Evolutionary conservation across 2,888 invertebrate genomes (phyloP).

Genomic region (Spatulosminthurus flaviceps): DNA sequence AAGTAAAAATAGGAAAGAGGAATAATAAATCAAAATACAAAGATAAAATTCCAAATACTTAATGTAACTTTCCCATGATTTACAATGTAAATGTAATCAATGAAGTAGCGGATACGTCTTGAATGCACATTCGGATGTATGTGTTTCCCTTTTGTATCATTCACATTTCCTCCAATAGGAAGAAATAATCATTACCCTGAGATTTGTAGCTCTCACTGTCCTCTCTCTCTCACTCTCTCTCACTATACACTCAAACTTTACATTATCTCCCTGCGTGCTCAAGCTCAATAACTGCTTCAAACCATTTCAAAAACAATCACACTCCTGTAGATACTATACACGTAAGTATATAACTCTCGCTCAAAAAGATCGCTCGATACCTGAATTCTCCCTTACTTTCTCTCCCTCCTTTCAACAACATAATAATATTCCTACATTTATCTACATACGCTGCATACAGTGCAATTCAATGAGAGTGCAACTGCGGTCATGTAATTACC

Average conservation of each 20-base stretch:
- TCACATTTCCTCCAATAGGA: slow-evolving; percentile 63
- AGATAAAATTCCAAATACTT: slow-evolving; percentile 8
- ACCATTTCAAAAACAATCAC: slow-evolving; percentile 33
- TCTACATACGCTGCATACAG: no score
- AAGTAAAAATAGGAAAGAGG: no score
- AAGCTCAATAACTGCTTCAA: slow-evolving; percentile 30
- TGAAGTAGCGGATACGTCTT: slow-evolving; percentile 59
- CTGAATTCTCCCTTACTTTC: not conserved
- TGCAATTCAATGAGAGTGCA: no score
- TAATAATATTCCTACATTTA: no score
- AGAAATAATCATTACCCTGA: slow-evolving; percentile 63
- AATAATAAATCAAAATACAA: no score
- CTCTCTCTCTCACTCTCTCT: no score
- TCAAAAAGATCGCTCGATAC: not conserved
- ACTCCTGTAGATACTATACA: no score
- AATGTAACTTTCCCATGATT: slow-evolving; percentile 28
- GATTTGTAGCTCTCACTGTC: slow-evolving; percentile 56
- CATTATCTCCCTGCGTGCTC: slow-evolving; percentile 40
- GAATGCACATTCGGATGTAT: slow-evolving; percentile 61
- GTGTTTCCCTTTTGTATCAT: slow-evolving; percentile 63
- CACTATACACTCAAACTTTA: slow-evolving; percentile 12
- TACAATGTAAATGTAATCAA: slow-evolving; percentile 51
- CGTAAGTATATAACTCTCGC: no score
- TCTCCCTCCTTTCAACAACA: no score
- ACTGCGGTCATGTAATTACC: no score